Conservation (phyloP, 2,113 vertebrate genomes). For the Suncus etruscus region DNA sequence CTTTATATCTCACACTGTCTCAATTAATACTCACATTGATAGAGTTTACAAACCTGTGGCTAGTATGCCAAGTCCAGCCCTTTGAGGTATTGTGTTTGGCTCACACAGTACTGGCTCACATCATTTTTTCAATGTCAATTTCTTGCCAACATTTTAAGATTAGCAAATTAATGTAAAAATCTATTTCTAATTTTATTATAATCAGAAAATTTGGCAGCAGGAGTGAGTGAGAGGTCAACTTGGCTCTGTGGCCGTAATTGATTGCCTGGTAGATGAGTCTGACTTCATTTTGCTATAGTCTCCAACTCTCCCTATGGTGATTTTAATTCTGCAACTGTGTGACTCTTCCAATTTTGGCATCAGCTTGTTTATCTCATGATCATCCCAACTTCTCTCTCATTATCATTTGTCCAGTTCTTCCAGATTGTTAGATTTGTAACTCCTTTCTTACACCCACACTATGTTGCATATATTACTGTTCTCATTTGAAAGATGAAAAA, state of each 20-base stretch:
- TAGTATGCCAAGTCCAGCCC: not conserved
- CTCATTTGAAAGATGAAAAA: not conserved
- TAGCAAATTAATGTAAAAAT: constrained; percentile 38
- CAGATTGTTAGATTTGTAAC: not conserved
- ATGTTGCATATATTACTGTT: not conserved
- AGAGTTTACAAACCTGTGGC: constrained; percentile 10
- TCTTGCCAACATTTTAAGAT: constrained; percentile 60
- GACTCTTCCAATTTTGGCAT: not conserved
- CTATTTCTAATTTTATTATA: constrained; percentile 13
- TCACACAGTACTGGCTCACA: not conserved
- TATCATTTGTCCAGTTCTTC: not conserved
- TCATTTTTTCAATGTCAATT: not conserved
- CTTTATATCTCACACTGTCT: constrained; percentile 21
- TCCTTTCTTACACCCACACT: not conserved
- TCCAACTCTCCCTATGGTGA: not conserved
- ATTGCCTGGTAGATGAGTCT: not conserved
- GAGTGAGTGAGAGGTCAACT: not conserved
- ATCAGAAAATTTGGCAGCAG: not conserved
- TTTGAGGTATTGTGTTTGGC: not conserved
- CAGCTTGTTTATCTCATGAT: not conserved
- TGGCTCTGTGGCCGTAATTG: not conserved
- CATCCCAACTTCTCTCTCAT: not conserved
- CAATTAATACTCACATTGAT: constrained; percentile 4
- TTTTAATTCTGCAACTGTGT: not conserved
- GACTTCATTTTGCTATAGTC: not conserved